Conservation (phyloP, 2,797 vertebrate genomes). For the Catharus ustulatus region DNA sequence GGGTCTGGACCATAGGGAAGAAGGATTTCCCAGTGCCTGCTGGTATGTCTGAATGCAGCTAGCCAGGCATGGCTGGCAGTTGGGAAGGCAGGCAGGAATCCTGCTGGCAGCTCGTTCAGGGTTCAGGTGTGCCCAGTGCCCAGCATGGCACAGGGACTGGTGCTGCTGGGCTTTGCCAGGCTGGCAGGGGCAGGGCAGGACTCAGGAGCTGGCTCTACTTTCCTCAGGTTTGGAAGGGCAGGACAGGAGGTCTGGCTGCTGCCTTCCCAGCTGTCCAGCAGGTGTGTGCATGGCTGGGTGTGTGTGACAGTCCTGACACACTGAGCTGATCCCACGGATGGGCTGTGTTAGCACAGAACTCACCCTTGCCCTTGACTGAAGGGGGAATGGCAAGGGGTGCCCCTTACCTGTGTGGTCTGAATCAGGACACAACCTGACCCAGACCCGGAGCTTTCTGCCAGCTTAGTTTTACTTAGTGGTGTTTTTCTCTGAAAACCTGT, state of each 20-base stretch:
- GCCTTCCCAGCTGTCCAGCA: not conserved
- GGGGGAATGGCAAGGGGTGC: not conserved
- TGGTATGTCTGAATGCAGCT: not conserved
- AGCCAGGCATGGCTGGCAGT: not conserved
- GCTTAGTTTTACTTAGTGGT: not conserved
- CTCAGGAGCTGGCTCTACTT: not conserved
- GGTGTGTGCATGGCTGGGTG: rapidly evolving
- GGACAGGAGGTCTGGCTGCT: not conserved
- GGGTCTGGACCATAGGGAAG: not conserved
- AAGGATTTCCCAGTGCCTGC: rapidly evolving
- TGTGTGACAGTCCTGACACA: rapidly evolving
- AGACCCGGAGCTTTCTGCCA: not conserved
- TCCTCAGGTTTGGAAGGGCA: not conserved
- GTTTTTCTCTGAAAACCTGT: not conserved
- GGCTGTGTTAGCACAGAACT: not conserved
- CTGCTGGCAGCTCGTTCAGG: not conserved
- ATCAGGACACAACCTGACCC: not conserved
- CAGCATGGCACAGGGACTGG: rapidly evolving
- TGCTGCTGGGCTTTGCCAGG: not conserved
- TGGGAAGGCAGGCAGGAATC: not conserved
- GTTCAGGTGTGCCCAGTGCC: not conserved
- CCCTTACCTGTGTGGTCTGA: not conserved
- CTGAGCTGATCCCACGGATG: not conserved
- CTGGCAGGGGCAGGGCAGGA: not conserved
- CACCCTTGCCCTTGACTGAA: not conserved